Evolutionary conservation across 2,888 invertebrate species (phyloP).

Genomic region (Busseola fusca): DNA sequence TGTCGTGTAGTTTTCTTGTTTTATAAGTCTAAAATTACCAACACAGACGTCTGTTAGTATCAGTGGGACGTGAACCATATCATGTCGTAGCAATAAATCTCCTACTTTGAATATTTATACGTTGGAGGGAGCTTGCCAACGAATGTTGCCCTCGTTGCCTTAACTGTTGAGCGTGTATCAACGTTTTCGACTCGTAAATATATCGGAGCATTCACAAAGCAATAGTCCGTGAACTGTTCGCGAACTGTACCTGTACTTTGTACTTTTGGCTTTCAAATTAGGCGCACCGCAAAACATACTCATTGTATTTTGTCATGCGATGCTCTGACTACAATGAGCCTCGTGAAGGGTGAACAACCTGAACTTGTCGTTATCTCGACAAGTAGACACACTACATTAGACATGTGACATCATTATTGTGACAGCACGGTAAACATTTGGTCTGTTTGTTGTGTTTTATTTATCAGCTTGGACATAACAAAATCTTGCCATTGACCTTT

Average conservation of each 20-base stretch:
- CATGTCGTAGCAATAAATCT: conserved; percentile 69
- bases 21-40: conserved; percentile 58
- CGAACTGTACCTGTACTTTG: conserved; percentile 69
- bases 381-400: conserved; percentile 81
- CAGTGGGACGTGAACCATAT: conserved; percentile 63
- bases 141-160: conserved; percentile 66
- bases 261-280: conserved; percentile 80
- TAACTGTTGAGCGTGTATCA: conserved; percentile 67
- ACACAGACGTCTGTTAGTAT: conserved; percentile 51
- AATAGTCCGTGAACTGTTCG: conserved; percentile 71
- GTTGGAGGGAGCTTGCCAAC: conserved; percentile 68
- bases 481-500: conserved; percentile 58
- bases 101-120: conserved; percentile 67
- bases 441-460: conserved; percentile 65
- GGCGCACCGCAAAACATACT: conserved; percentile 71
- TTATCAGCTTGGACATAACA: conserved; percentile 66
- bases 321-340: conserved; percentile 72
- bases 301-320: conserved; percentile 80
- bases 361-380: conserved; percentile 78
- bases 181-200: conserved; percentile 73
- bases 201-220: conserved; percentile 69
- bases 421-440: conserved; percentile 74
- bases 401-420: conserved; percentile 84
- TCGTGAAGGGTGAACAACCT: conserved; percentile 80
- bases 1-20: conserved; percentile 53